Conservation (phyloP, 2,888 invertebrate species). For the Troides oblongomaculatus region DNA sequence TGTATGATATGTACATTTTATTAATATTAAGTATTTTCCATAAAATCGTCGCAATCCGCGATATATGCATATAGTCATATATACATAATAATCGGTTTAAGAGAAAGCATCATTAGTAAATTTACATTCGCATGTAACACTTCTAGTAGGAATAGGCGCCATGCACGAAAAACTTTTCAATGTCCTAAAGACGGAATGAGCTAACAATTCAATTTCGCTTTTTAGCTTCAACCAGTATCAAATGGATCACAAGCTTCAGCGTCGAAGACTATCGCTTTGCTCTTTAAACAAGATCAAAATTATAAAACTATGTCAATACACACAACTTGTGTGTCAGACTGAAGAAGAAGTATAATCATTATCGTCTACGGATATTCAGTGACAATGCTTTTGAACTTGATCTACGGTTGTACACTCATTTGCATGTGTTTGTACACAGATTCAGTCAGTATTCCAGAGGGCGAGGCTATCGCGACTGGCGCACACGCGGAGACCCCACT, state of each 20-base stretch:
- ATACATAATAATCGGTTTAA: conserved; percentile 28
- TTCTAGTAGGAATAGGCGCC: conserved; percentile 39
- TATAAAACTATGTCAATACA: conserved; percentile 1
- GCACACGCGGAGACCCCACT: conserved; percentile 84
- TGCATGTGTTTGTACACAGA: conserved; percentile 64
- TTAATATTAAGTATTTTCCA: conserved; percentile 8
- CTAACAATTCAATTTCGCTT: conserved; percentile 80
- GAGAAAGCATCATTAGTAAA: conserved; percentile 64
- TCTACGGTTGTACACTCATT: conserved; percentile 33
- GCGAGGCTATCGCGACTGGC: conserved; percentile 85
- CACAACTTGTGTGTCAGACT: background rate
- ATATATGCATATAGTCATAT: conserved; percentile 29
- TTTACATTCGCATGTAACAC: conserved; percentile 55
- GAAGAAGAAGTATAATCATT: conserved; percentile 19
- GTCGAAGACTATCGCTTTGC: conserved; percentile 63
- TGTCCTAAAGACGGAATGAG: conserved; percentile 71
- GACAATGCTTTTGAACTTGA: conserved; percentile 41
- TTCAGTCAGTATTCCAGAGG: conserved; percentile 81
- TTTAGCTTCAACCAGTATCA: conserved; percentile 67
- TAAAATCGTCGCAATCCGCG: conserved; percentile 32
- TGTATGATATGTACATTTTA: conserved; percentile 19
- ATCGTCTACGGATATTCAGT: conserved; percentile 29
- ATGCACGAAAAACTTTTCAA: conserved; percentile 67
- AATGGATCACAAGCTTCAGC: conserved; percentile 66
- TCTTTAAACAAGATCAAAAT: conserved; percentile 51